Evolutionary conservation across 64 coral and sea anemone genomes (phyloP).

Genomic region (Exaiptasia diaphana): DNA sequence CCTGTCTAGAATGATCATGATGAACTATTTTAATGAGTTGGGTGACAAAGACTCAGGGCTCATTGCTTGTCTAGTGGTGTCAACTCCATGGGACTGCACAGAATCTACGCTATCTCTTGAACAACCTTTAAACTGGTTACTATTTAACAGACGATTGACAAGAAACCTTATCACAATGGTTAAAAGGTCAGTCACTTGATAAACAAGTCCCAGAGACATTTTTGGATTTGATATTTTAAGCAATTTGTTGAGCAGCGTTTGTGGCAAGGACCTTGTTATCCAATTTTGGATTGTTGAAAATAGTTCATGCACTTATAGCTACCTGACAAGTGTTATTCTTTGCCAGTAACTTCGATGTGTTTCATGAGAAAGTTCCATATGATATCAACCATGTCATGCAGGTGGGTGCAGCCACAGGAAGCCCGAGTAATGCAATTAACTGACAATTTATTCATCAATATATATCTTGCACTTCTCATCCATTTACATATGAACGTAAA

Average conservation of each 20-base stretch:
- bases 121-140: constrained; percentile 75
- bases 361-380: constrained; percentile 71
- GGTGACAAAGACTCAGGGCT: constrained; percentile 54
- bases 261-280: background rate
- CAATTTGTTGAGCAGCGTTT: background rate
- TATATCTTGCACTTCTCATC: no score
- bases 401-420: constrained; percentile 11
- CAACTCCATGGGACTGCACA: constrained; percentile 78
- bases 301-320: background rate
- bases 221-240: background rate
- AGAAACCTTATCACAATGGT: constrained; percentile 65
- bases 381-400: constrained; percentile 72
- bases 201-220: background rate
- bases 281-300: background rate
- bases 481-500: no score
- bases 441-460: no score
- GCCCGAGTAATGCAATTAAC: background rate
- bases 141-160: constrained; percentile 88
- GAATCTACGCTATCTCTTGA: constrained; percentile 74
- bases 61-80: constrained; percentile 67
- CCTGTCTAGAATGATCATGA: constrained; percentile 71
- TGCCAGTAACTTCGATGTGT: constrained; percentile 69
- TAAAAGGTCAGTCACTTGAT: constrained; percentile 36
- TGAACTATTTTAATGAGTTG: constrained; percentile 89
- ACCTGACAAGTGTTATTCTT: background rate